phyloP scores from a whole-genome alignment of 2,797 vertebrate genomes.

The Cryptoblepharus egeriae region DNA sequence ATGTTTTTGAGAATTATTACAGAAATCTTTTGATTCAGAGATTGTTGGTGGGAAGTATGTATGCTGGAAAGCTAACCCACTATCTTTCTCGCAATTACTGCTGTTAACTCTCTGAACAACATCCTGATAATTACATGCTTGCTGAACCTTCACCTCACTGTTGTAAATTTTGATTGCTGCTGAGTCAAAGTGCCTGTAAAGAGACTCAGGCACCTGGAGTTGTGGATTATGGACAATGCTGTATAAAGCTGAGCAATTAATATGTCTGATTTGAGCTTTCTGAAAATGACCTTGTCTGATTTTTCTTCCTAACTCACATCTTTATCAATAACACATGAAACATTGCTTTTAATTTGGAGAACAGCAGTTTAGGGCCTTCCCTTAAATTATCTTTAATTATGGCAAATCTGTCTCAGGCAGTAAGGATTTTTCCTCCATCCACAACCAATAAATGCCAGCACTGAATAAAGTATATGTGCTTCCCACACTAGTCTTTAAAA shows the following conservation, averaged over 20 bases:
- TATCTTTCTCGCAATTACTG: background rate
- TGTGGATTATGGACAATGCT: slow-evolving; percentile 30
- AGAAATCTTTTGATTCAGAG: background rate
- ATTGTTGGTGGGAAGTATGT: background rate
- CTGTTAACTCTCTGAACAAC: background rate
- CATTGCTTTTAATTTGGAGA: slow-evolving; percentile 58
- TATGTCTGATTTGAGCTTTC: slow-evolving; percentile 51
- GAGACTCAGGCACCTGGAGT: slow-evolving; percentile 38
- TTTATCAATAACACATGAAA: slow-evolving; percentile 67
- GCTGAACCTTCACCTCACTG: slow-evolving; percentile 5
- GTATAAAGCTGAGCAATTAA: slow-evolving; percentile 50
- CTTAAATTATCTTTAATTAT: slow-evolving; percentile 68
- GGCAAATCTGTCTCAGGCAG: slow-evolving; percentile 49
- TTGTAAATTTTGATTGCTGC: background rate
- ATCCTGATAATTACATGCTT: background rate
- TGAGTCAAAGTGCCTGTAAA: slow-evolving; percentile 16
- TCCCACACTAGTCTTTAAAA: slow-evolving; percentile 50
- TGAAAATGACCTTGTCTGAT: slow-evolving; percentile 50
- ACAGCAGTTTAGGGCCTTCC: slow-evolving; percentile 53
- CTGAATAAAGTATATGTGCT: slow-evolving; percentile 46
- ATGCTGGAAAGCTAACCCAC: background rate
- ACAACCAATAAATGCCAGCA: slow-evolving; percentile 34
- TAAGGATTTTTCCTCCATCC: slow-evolving; percentile 48
- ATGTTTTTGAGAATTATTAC: background rate
- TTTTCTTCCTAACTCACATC: slow-evolving; percentile 44